Evolutionary conservation across 2,113 vertebrate species (phyloP).

Genomic region (Rhabdomys dilectus): DNA sequence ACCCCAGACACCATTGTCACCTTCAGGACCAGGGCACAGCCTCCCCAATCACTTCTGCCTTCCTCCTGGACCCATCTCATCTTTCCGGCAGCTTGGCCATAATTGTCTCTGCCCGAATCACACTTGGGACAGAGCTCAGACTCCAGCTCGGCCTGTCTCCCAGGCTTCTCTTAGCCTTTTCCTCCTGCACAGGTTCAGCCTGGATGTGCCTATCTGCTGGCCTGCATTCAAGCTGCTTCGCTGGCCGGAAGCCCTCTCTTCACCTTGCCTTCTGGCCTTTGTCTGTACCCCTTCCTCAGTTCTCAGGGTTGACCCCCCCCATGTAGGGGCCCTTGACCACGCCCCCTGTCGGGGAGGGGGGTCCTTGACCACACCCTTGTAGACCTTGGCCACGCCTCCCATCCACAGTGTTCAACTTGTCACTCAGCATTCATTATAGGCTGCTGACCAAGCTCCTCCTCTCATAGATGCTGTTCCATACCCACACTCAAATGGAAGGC

Average conservation of each 20-base stretch:
- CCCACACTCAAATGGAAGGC: background rate
- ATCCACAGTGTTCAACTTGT: background rate
- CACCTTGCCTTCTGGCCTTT: background rate
- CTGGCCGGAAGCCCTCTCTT: background rate
- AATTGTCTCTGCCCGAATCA: background rate
- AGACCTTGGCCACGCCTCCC: background rate
- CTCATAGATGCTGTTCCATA: accelerated
- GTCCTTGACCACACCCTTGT: too few species aligned
- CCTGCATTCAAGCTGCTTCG: background rate
- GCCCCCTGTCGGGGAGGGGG: background rate
- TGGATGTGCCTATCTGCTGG: background rate
- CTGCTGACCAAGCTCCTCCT: background rate
- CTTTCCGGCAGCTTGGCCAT: background rate
- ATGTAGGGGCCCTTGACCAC: background rate
- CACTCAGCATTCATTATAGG: background rate
- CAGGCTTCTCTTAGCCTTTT: background rate
- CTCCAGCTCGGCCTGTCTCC: background rate
- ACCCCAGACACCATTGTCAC: background rate
- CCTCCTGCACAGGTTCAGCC: accelerated
- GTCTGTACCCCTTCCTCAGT: background rate
- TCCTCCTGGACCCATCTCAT: background rate
- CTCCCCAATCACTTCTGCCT: background rate
- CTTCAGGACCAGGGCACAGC: background rate
- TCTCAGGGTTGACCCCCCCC: background rate
- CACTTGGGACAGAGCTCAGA: background rate